Evolutionary conservation across 2,113 vertebrate genomes (phyloP).

Genomic region (Leucopternis melanops): DNA sequence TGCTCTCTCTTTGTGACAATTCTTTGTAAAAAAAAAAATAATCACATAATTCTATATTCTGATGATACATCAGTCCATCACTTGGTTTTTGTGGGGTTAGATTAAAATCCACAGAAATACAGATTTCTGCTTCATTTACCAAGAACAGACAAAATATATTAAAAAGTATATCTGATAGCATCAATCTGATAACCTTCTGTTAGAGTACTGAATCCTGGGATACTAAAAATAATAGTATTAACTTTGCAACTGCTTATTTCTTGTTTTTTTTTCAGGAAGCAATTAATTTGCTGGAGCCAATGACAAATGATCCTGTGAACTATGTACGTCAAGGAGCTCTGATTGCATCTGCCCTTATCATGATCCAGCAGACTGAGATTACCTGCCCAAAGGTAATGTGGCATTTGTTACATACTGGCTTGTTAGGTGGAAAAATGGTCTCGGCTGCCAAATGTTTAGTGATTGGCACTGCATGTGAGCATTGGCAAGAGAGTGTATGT

Average conservation of each 20-base stretch:
- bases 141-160: not conserved
- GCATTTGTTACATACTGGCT: not conserved
- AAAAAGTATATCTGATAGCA: not conserved
- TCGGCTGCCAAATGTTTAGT: not conserved
- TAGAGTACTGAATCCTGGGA: not conserved
- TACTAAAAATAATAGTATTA: not conserved
- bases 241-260: not conserved
- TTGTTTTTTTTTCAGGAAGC: constrained; percentile 81
- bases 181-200: not conserved
- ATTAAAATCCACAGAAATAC: not conserved
- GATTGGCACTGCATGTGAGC: not conserved
- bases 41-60: not conserved
- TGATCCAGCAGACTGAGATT: constrained; percentile 97
- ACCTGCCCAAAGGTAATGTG: constrained; percentile 91
- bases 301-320: constrained; percentile 99
- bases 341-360: constrained; percentile 95
- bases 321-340: constrained; percentile 96
- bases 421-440: not conserved
- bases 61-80: not conserved
- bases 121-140: not conserved
- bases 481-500: not conserved
- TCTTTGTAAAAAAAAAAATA: not conserved
- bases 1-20: not conserved
- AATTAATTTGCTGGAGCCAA: constrained; percentile 96
- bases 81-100: not conserved